Conservation (phyloP, 2,797 vertebrate species). For the Mastacembelus armatus region DNA sequence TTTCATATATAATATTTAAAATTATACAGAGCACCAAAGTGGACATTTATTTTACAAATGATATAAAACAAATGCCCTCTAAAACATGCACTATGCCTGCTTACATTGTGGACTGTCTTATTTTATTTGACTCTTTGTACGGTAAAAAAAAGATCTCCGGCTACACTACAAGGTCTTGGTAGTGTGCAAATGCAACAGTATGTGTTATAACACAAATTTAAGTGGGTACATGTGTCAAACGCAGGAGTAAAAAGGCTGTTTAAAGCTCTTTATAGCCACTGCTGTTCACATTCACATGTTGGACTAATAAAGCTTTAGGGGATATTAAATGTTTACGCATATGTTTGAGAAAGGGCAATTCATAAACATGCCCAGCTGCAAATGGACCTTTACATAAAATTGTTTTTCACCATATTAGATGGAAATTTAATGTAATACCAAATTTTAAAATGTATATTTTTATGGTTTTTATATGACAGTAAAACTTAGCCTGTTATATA, state of each 20-base stretch:
- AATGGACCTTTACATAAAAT: conserved; percentile 49
- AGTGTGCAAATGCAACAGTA: conserved; percentile 54
- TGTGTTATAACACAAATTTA: conserved; percentile 44
- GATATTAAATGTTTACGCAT: conserved; percentile 73
- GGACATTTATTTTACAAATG: neutral
- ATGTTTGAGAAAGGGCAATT: conserved; percentile 65
- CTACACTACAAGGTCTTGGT: conserved; percentile 22
- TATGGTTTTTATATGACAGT: conserved; percentile 20
- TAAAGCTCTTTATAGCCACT: conserved; percentile 68
- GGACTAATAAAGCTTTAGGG: conserved; percentile 73
- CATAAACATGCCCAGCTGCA: conserved; percentile 74
- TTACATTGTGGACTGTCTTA: neutral
- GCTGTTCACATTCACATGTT: conserved; percentile 67
- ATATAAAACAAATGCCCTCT: too few relatives aligned
- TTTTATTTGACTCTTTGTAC: conserved; percentile 29
- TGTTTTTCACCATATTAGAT: conserved; percentile 36
- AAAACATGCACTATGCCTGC: neutral
- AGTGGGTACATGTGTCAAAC: conserved; percentile 66
- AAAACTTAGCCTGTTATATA: conserved; percentile 23
- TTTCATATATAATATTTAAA: too few relatives aligned
- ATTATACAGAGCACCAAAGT: neutral
- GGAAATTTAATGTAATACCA: conserved; percentile 30
- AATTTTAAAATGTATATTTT: conserved; percentile 38
- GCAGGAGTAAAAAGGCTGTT: conserved; percentile 70
- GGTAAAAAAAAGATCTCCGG: too few relatives aligned